These are phyloP conservation scores for Xerus rutilus DNA, from an alignment of 2,797 vertebrate species.

Conservation along the genomic window DNA sequence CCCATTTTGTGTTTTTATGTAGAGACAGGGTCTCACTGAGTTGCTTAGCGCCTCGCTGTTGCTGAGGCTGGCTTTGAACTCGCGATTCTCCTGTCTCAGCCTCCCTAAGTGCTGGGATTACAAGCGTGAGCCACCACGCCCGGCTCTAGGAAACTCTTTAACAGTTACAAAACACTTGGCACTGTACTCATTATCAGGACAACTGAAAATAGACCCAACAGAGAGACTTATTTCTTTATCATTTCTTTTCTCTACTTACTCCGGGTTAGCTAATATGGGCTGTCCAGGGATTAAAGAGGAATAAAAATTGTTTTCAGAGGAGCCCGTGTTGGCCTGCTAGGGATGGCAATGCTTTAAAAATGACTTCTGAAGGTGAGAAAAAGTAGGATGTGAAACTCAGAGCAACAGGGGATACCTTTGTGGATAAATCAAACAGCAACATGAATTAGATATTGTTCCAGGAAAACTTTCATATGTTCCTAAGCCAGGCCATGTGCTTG, in stretches of 20 bases:
- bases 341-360: not conserved
- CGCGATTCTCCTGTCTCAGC: too few species aligned
- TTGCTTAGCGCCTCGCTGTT: too few species aligned
- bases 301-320: not conserved
- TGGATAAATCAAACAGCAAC: not conserved
- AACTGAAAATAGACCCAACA: not conserved
- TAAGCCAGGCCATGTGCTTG: not conserved
- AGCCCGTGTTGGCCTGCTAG: not conserved
- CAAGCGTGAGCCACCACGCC: too few species aligned
- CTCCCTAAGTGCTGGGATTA: too few species aligned
- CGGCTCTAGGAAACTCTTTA: not conserved
- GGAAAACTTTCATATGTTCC: not conserved
- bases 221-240: not conserved
- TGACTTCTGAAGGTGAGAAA: not conserved
- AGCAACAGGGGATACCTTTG: not conserved
- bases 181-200: not conserved
- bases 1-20: too few species aligned
- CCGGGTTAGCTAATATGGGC: not conserved
- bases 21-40: too few species aligned
- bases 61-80: too few species aligned
- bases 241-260: not conserved
- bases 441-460: not conserved
- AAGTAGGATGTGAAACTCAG: not conserved
- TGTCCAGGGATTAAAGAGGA: not conserved
- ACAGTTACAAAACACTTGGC: not conserved